Evolutionary conservation across 2,888 invertebrate species (phyloP), one percentile per base, ranked within the genome.

Genomic region (Cenopis cana): DNA sequence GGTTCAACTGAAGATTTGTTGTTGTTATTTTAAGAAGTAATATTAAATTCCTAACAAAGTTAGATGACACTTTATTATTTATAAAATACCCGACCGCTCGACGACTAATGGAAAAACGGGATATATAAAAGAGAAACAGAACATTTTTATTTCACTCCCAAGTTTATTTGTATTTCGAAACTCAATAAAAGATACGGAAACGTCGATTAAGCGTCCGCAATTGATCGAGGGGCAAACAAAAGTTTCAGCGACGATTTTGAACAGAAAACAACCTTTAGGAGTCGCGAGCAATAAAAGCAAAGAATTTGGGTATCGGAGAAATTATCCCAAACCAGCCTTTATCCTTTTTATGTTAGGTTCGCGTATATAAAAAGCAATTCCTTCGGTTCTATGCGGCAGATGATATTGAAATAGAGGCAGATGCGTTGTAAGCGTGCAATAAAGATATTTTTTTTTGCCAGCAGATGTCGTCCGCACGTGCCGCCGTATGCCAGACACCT

Each of bases 381-480:
- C 29, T 59, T 49, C 20, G 41, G 18, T 41, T 69, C 68, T 55
- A 60, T 73, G 70, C 70, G 76, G 76, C 85, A 86, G 85, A 83
- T 84, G 84, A 84, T 79, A 78, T 80, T 77, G 78, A 85, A 85
- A 84, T 82, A 84, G 83, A 85, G 78, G 84, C 90, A 91, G 91
- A 89, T 90, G 88, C 80, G 78, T 77, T 75, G 74, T 77, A 81
- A 79, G 85, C 84, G 83, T 80, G 84, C 81, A 83, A 82, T 84
- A 85, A 86, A 87, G 83, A 85, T 87, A 86, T 82, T 79, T 87
- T 89, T 87, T 89, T 87, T 80, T 77, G 78, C 74, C 78, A 77
- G 87, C 93, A 93, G 93, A 90, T 93, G 93, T 86, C 82, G 81
- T 52, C 65, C 79, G 89, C 90, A 90, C 92, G 91, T 89, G 91